Evolutionary conservation across 2,888 invertebrate genomes (phyloP).

Genomic region (Pristionchus japonicus): DNA sequence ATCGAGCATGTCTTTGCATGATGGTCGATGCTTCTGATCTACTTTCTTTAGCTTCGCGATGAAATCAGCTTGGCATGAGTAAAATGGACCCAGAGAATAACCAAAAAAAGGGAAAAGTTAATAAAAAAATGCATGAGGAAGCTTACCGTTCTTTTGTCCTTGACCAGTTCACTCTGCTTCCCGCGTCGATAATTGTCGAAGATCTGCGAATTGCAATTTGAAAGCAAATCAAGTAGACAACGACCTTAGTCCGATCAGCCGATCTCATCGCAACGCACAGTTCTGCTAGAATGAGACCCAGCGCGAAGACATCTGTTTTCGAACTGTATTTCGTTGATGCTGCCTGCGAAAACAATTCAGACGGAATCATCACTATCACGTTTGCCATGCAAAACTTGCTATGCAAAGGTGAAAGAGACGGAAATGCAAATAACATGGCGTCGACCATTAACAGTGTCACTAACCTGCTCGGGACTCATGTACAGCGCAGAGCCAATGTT

Average conservation of each 20-base stretch:
- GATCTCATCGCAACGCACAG: not conserved
- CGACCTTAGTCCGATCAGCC: not conserved
- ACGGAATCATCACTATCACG: too few relatives aligned
- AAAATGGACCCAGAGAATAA: too few relatives aligned
- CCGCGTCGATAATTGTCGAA: not conserved
- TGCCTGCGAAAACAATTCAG: not conserved
- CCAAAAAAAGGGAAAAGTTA: too few relatives aligned
- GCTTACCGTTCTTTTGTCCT: not conserved
- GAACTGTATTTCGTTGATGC: not conserved
- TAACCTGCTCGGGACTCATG: not conserved
- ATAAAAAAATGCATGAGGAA: not conserved
- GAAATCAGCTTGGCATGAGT: not conserved
- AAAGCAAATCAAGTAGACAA: not conserved
- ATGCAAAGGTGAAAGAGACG: too few relatives aligned
- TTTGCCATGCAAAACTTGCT: too few relatives aligned
- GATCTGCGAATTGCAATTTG: not conserved
- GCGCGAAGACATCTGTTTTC: not conserved
- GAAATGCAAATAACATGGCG: too few relatives aligned
- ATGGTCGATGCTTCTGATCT: not conserved
- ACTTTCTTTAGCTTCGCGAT: not conserved
- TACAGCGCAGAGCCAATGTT: not conserved
- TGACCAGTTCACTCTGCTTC: not conserved
- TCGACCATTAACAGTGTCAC: too few relatives aligned
- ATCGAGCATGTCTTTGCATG: not conserved
- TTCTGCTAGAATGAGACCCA: not conserved